phyloP scores from a whole-genome alignment of 2,797 vertebrate species.

The Limosa lapponica region DNA sequence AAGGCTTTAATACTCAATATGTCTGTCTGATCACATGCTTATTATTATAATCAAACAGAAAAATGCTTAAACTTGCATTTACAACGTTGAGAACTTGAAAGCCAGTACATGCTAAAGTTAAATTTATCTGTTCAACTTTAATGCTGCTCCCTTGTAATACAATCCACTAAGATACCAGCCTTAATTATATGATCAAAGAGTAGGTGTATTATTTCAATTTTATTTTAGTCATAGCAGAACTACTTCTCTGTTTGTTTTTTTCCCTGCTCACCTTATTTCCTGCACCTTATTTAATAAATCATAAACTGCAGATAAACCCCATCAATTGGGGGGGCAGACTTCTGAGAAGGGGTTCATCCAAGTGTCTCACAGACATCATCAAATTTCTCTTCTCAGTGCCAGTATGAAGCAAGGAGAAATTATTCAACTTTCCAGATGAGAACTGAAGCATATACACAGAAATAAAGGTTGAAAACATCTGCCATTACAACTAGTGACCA shows the following conservation, averaged over 20 bases:
- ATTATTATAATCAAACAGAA: not conserved
- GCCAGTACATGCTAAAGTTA: not conserved
- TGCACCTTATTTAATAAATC: not conserved
- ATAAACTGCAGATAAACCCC: not conserved
- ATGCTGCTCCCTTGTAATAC: not conserved
- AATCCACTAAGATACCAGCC: not conserved
- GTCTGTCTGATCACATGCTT: not conserved
- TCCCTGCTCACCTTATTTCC: not conserved
- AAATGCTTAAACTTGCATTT: not conserved
- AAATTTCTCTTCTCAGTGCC: not conserved
- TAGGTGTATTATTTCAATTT: not conserved
- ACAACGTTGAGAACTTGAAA: not conserved
- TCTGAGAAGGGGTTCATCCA: not conserved
- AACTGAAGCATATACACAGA: not conserved
- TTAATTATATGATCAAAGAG: not conserved
- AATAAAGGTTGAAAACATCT: not conserved
- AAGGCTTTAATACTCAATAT: not conserved
- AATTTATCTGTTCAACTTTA: not conserved
- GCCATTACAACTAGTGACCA: not conserved
- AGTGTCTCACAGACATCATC: not conserved
- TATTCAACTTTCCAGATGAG: not conserved
- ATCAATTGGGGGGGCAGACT: not conserved
- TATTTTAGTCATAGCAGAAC: not conserved
- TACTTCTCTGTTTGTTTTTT: not conserved
- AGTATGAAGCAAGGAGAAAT: not conserved